phyloP scores from a whole-genome alignment of 1,140 invertebrate species.

The Saccostrea cuccullata region DNA sequence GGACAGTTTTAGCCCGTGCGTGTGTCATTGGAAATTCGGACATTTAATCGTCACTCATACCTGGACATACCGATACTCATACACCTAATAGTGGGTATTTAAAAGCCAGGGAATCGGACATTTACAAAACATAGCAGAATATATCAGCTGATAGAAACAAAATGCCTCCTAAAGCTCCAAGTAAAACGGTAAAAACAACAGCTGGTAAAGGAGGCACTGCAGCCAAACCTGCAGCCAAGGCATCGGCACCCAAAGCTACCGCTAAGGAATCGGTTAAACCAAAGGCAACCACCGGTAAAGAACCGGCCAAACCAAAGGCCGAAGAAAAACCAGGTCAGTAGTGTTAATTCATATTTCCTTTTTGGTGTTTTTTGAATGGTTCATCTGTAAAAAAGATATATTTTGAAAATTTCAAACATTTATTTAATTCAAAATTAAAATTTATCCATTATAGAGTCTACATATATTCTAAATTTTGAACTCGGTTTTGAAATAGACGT shows the following conservation, averaged over 20 bases:
- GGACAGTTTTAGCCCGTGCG: background rate
- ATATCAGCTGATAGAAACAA: background rate
- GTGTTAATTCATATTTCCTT: background rate
- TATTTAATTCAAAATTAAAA: background rate
- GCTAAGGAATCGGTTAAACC: background rate
- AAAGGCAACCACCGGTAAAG: background rate
- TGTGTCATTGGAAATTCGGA: conserved; percentile 9
- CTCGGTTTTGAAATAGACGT: background rate
- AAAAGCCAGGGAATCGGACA: background rate
- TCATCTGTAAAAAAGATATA: background rate
- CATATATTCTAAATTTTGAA: background rate
- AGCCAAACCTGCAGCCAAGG: background rate
- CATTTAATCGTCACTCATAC: conserved; percentile 10
- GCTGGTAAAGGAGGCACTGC: background rate
- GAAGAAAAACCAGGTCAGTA: background rate
- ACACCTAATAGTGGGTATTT: background rate
- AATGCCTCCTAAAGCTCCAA: background rate
- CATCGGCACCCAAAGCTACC: background rate
- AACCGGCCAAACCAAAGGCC: background rate
- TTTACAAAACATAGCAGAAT: background rate
- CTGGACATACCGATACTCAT: background rate
- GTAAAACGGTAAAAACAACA: background rate
- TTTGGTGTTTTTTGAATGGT: background rate
- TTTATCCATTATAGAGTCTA: background rate
- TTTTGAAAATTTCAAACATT: too few relatives aligned